phyloP scores from a whole-genome alignment of 2,888 invertebrate genomes.

The Athalia circularis region DNA sequence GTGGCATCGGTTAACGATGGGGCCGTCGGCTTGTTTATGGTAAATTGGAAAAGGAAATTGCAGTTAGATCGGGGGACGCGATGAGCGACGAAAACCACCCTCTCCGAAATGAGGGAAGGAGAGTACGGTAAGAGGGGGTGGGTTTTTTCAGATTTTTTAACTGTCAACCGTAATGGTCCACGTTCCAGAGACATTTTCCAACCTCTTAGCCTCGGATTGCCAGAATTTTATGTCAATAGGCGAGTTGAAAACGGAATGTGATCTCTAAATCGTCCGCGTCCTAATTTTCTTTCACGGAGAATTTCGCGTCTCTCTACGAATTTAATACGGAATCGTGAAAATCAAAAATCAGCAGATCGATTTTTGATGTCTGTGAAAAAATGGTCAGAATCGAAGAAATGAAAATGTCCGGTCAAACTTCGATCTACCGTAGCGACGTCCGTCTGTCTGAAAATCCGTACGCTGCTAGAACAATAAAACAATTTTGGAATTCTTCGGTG shows the following conservation, averaged over 20 bases:
- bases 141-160: slow-evolving; percentile 47
- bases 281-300: neutral
- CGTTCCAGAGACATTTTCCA: slow-evolving; percentile 43
- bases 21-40: slow-evolving; percentile 71
- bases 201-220: slow-evolving; percentile 41
- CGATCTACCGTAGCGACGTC: no score
- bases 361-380: no score
- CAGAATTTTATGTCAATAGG: slow-evolving; percentile 35
- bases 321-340: no score
- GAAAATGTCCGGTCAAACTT: no score
- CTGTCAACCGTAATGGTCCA: slow-evolving; percentile 42
- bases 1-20: slow-evolving; percentile 59
- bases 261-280: neutral
- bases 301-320: neutral
- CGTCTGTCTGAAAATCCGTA: neutral
- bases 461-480: slow-evolving; percentile 2
- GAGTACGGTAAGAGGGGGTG: slow-evolving; percentile 53
- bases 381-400: no score
- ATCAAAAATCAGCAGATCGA: no score
- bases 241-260: neutral
- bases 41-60: slow-evolving; percentile 73
- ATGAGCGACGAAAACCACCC: slow-evolving; percentile 31
- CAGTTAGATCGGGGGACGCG: slow-evolving; percentile 55
- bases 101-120: slow-evolving; percentile 34
- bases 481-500: slow-evolving; percentile 16